These are phyloP conservation scores for Lophura nycthemera DNA, from an alignment of 2,113 vertebrate species.

Conservation along the genomic window DNA sequence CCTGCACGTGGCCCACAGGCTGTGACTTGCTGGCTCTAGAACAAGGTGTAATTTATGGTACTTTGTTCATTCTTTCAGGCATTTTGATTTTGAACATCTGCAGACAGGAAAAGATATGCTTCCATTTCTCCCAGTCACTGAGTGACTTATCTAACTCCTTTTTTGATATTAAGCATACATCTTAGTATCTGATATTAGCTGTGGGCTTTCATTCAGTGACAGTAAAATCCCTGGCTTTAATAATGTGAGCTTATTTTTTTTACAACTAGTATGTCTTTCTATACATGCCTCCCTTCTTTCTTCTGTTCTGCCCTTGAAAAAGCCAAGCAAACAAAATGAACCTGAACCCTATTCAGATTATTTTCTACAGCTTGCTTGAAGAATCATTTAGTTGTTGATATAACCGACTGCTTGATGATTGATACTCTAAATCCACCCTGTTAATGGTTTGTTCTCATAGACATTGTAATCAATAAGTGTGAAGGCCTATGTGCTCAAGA, in stretches of 20 bases:
- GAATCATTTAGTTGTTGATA: slow-evolving; percentile 25
- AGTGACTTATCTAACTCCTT: not conserved
- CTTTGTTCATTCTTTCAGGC: not conserved
- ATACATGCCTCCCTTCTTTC: not conserved
- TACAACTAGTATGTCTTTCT: not conserved
- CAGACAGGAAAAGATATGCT: not conserved
- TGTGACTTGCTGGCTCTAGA: too few relatives aligned
- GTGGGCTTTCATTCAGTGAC: not conserved
- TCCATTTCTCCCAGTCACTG: not conserved
- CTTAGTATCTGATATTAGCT: not conserved
- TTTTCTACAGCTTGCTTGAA: slow-evolving; percentile 3
- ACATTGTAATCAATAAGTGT: slow-evolving; percentile 49
- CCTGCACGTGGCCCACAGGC: too few relatives aligned
- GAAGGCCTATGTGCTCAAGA: slow-evolving; percentile 1
- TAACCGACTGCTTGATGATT: not conserved
- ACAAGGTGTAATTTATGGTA: not conserved
- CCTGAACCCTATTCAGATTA: not conserved
- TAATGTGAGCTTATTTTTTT: not conserved
- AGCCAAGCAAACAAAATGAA: not conserved
- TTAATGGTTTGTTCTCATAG: slow-evolving; percentile 48
- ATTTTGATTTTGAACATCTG: not conserved
- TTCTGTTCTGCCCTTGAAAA: accelerated
- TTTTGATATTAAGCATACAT: not conserved
- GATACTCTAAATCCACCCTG: not conserved
- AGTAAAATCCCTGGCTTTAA: not conserved